Evolutionary conservation across 2,888 invertebrate genomes (phyloP).

Genomic region (Hoplodrina ambigua): DNA sequence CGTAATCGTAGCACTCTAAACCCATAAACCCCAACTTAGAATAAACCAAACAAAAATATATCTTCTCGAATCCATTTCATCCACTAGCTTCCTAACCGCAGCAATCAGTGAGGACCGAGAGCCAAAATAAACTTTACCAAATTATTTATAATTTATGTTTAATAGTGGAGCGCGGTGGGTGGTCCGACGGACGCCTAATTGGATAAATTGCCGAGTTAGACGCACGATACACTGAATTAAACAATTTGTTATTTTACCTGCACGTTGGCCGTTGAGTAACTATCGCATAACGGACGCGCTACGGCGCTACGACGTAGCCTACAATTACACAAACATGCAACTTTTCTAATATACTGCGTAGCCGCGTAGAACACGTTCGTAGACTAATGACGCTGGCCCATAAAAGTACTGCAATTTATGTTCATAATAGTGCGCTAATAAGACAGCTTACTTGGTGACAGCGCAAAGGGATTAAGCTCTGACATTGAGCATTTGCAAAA

Average conservation of each 20-base stretch:
- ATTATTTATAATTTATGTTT: slow-evolving; percentile 89
- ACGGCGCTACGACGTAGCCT: slow-evolving; percentile 58
- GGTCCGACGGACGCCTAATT: slow-evolving; percentile 85
- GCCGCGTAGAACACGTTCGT: slow-evolving; percentile 20
- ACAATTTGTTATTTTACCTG: slow-evolving; percentile 83
- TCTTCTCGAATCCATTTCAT: slow-evolving; percentile 51
- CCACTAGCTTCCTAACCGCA: slow-evolving; percentile 67
- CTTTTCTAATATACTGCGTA: slow-evolving; percentile 45
- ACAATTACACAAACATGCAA: slow-evolving; percentile 44
- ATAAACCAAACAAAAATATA: slow-evolving; percentile 62
- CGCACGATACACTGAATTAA: slow-evolving; percentile 87
- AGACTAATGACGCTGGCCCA: slow-evolving; percentile 9
- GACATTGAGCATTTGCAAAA: not conserved
- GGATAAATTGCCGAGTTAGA: slow-evolving; percentile 89
- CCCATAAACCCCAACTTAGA: slow-evolving; percentile 50
- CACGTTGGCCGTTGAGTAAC: slow-evolving; percentile 75
- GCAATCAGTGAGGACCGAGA: slow-evolving; percentile 76
- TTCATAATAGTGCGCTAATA: slow-evolving; percentile 4
- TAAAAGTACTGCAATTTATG: slow-evolving; percentile 6
- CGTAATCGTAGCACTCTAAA: slow-evolving; percentile 28
- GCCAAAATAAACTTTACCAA: slow-evolving; percentile 83
- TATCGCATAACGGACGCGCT: slow-evolving; percentile 52
- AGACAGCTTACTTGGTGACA: slow-evolving; percentile 4
- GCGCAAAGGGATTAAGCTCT: not conserved
- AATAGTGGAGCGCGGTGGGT: slow-evolving; percentile 87